Evolutionary conservation across 2,797 vertebrate species (phyloP), one percentile per base, ranked within the genome.

Genomic region (Sylvilagus floridanus): DNA sequence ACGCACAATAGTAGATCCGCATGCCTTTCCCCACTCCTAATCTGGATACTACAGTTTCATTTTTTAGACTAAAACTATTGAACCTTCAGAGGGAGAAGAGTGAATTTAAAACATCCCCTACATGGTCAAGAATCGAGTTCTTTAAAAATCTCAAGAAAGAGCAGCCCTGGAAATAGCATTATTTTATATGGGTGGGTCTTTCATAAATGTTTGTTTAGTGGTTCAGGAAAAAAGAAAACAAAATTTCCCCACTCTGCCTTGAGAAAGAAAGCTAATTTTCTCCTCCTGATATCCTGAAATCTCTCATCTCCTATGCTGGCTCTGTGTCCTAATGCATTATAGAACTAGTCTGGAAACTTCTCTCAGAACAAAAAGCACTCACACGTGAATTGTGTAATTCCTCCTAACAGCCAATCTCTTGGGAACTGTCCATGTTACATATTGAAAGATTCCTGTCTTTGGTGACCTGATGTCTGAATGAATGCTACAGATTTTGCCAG

Each of bases 141-240:
- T 95, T 87, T 81, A 42, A 85, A 91, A 85, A 75, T 7, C 30
- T 73, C 37, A 65, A 86, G 37, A 75, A 90, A 93, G 22, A 95
- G 22, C 8, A 82, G 52, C 84, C 14, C 1, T 76, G 32, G 87
- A 93, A 95, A 90, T 22, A 82, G 54, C 37, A 35, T 57, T 65
- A 37, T 69, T 90, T 90, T 90, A 62, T 75, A 75, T 47, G 76
- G 28, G 3, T 78, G 16, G 4, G 21, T 73, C 2, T 21, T 91
- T 89, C 69, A 71, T 88, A 95, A 87, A 83, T 71, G 30, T 69
- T 88, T 75, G 66, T 78, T 72, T 37, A 91, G 7, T 85, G 54
- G 47, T 68, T 93, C 47, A 66, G 63, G 16, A 57, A 57, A 21
- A 82, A 42, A 84, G 66, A 65, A 54, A 54, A 24, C 13, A 72